These are phyloP conservation scores for Notamacropus eugenii DNA, from an alignment of 2,797 vertebrate species.

Conservation along the genomic window DNA sequence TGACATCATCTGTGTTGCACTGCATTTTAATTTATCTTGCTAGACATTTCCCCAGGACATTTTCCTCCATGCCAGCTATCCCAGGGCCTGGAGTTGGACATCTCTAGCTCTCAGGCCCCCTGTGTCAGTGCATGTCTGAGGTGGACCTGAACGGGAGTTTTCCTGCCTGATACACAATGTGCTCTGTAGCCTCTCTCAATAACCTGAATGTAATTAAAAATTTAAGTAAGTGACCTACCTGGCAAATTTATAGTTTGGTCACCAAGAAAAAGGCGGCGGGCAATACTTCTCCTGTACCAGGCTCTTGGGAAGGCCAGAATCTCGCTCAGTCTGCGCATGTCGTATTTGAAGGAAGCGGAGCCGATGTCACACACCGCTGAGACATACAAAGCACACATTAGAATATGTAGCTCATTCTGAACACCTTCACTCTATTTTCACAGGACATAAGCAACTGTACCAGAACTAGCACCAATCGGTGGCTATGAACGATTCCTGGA, in stretches of 20 bases:
- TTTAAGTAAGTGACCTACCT: constrained; percentile 84
- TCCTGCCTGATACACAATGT: background rate
- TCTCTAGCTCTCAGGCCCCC: background rate
- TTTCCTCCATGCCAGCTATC: background rate
- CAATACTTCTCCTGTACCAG: constrained; percentile 98
- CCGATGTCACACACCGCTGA: constrained; percentile 98
- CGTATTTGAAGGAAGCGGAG: constrained; percentile 98
- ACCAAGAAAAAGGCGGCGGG: constrained; percentile 96
- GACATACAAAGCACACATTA: constrained; percentile 18
- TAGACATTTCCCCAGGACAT: background rate
- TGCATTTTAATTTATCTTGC: background rate
- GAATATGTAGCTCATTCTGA: constrained; percentile 15
- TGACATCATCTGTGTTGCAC: background rate
- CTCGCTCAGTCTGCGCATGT: constrained; percentile 98
- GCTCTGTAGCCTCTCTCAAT: background rate
- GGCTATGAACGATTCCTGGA: background rate
- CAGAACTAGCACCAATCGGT: background rate
- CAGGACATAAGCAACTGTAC: background rate
- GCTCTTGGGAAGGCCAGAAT: constrained; percentile 98
- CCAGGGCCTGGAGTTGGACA: background rate
- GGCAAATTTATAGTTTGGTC: constrained; percentile 98
- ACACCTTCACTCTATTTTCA: constrained; percentile 42
- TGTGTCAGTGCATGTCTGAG: background rate
- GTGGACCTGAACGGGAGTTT: background rate
- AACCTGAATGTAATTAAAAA: background rate